Percentiles rank a stretch among this genome's conserved stretches.
Conservation (phyloP, 2,797 vertebrate species). For the Clarias fuscus region DNA sequence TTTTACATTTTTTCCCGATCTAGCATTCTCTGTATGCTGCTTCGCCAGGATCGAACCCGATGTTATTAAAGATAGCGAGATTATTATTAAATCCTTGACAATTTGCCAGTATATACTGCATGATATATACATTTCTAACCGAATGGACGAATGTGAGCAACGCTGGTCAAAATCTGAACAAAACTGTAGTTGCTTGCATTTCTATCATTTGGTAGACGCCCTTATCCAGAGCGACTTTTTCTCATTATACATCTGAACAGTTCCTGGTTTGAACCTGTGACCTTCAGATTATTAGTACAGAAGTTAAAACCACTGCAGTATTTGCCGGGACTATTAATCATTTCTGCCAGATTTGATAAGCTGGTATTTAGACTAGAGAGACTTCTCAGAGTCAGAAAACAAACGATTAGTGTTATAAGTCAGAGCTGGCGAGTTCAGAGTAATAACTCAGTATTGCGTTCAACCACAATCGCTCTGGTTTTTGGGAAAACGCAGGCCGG, state of each 20-base stretch:
- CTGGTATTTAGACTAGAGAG: too few relatives aligned
- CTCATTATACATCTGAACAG: too few relatives aligned
- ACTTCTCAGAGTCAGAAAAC: constrained; percentile 1
- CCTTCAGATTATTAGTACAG: too few relatives aligned
- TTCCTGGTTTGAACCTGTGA: too few relatives aligned
- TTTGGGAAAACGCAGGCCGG: constrained; percentile 26
- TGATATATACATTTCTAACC: not conserved
- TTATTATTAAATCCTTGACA: not conserved
- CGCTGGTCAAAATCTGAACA: not conserved
- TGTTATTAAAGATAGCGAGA: not conserved
- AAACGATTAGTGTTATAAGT: not conserved
- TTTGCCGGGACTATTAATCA: not conserved
- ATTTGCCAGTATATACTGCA: not conserved
- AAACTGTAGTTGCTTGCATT: not conserved
- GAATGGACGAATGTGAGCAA: not conserved
- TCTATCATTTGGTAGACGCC: not conserved
- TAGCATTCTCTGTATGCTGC: not conserved
- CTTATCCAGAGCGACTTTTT: not conserved
- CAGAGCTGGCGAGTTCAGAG: not conserved
- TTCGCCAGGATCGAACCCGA: too few relatives aligned
- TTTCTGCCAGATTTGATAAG: not conserved
- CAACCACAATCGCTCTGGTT: not conserved
- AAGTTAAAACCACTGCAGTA: too few relatives aligned
- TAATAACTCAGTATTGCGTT: not conserved
- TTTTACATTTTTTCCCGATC: not conserved